Percentiles rank a stretch among this genome's conserved stretches.
Conservation (phyloP, 1,140 invertebrate species). For the Drosophila equinoxialis region DNA sequence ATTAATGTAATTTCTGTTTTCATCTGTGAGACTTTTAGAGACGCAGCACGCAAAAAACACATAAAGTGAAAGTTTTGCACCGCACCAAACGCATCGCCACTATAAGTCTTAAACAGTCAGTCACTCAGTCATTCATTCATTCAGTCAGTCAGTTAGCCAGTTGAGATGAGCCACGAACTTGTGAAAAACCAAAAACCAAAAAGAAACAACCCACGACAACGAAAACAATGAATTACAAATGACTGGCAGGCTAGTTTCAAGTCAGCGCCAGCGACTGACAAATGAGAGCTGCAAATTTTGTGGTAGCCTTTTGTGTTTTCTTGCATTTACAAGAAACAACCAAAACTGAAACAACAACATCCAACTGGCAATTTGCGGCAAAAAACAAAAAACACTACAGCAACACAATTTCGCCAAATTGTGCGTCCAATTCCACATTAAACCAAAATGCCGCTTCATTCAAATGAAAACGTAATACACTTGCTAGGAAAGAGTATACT, state of each 20-base stretch:
- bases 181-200: slow-evolving; percentile 39
- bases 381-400: slow-evolving; percentile 1
- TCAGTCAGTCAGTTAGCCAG: slow-evolving; percentile 39
- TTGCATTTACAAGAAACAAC: slow-evolving; percentile 16
- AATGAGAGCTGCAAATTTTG: slow-evolving; percentile 27
- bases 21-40: slow-evolving; percentile 33
- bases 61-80: slow-evolving; percentile 80
- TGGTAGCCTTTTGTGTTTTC: slow-evolving; percentile 18
- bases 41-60: slow-evolving; percentile 63
- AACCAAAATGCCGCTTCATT: slow-evolving; percentile 33
- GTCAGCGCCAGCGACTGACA: slow-evolving; percentile 40
- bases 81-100: slow-evolving; percentile 60
- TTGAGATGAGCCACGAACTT: slow-evolving; percentile 64
- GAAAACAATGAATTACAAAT: slow-evolving; percentile 74
- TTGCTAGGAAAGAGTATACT: neutral
- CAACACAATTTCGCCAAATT: slow-evolving; percentile 37
- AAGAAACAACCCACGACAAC: slow-evolving; percentile 45
- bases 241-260: slow-evolving; percentile 60
- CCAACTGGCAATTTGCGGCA: slow-evolving; percentile 8
- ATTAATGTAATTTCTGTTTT: slow-evolving; percentile 74
- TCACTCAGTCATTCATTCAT: slow-evolving; percentile 44
- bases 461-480: slow-evolving; percentile 9
- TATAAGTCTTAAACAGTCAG: slow-evolving; percentile 57
- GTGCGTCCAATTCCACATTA: slow-evolving; percentile 41
- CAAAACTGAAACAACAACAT: slow-evolving; percentile 14